A percentile compares a stretch with the other conserved stretches of the same genome.
These are phyloP conservation scores for Epinotia demarniana DNA, from an alignment of 2,888 invertebrate genomes.

Conservation along the genomic window DNA sequence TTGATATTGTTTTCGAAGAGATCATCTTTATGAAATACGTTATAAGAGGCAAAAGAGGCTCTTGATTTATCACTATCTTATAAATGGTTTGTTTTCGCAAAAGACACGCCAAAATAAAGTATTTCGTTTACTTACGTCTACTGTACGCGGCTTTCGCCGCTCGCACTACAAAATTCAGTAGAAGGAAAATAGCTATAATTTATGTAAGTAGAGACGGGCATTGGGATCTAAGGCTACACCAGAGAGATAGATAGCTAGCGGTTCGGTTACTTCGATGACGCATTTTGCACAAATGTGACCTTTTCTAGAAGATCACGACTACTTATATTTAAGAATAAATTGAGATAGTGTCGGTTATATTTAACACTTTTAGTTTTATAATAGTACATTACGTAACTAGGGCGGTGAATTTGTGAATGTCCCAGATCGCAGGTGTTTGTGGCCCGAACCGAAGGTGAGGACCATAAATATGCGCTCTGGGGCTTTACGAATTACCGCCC, in stretches of 20 bases:
- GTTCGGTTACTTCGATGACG: conserved; percentile 56
- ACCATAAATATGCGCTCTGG: too few species aligned
- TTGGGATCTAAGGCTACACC: conserved; percentile 37
- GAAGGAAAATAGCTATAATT: conserved; percentile 76
- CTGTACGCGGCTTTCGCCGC: conserved; percentile 58
- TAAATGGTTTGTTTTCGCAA: conserved; percentile 76
- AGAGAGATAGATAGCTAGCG: conserved; percentile 43
- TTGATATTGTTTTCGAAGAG: conserved; percentile 33
- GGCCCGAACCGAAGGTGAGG: too few species aligned
- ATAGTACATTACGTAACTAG: too few species aligned
- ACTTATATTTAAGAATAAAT: neutral
- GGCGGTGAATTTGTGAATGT: too few species aligned
- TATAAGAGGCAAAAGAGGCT: conserved; percentile 51
- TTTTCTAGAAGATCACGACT: neutral
- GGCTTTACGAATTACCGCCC: too few species aligned
- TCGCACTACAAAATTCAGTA: conserved; percentile 66
- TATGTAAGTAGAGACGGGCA: conserved; percentile 61
- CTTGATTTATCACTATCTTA: conserved; percentile 70
- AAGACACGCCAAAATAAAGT: conserved; percentile 71
- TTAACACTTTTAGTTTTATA: too few species aligned
- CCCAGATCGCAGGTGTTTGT: too few species aligned
- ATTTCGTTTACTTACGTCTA: conserved; percentile 73
- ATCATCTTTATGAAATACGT: conserved; percentile 44
- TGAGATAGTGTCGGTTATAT: too few species aligned
- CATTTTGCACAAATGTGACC: conserved; percentile 52